Evolutionary conservation across 1,140 invertebrate genomes (phyloP).

Genomic region (Musca vetustissima): DNA sequence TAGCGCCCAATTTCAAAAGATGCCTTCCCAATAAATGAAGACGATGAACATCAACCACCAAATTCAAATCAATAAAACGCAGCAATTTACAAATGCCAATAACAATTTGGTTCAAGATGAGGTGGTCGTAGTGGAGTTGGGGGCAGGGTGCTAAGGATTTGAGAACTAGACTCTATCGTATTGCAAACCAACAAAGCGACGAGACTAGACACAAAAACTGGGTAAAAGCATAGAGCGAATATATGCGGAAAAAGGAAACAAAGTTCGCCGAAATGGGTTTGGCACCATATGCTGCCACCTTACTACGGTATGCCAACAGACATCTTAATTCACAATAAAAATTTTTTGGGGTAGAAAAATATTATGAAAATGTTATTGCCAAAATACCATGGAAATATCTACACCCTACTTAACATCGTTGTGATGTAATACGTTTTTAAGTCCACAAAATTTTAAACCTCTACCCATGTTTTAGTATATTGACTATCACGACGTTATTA

Average conservation of each 20-base stretch:
- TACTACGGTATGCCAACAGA: background rate
- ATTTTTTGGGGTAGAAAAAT: background rate
- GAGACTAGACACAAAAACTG: background rate
- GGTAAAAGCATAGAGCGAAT: background rate
- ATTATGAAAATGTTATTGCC: constrained; percentile 12
- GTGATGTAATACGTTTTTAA: too few species aligned
- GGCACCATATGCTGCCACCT: background rate
- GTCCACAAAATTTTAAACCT: too few species aligned
- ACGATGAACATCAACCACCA: too few species aligned
- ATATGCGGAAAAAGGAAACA: background rate
- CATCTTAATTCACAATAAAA: constrained; percentile 13
- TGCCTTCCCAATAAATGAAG: too few species aligned
- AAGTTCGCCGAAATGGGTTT: background rate
- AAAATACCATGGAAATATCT: background rate
- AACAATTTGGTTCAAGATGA: constrained; percentile 7
- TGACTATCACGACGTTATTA: too few species aligned
- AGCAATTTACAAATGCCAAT: constrained; percentile 16
- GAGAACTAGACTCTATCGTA: too few species aligned
- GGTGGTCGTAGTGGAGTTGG: too few species aligned
- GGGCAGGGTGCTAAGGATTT: too few species aligned
- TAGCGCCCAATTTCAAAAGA: constrained; percentile 16
- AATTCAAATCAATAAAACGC: constrained; percentile 20
- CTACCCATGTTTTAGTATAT: too few species aligned
- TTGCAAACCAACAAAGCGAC: too few species aligned
- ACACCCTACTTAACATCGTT: too few species aligned